Percentiles rank a stretch among this genome's conserved stretches.
Evolutionary conservation across 2,797 vertebrate genomes (phyloP).

Genomic region (Dryobates pubescens): DNA sequence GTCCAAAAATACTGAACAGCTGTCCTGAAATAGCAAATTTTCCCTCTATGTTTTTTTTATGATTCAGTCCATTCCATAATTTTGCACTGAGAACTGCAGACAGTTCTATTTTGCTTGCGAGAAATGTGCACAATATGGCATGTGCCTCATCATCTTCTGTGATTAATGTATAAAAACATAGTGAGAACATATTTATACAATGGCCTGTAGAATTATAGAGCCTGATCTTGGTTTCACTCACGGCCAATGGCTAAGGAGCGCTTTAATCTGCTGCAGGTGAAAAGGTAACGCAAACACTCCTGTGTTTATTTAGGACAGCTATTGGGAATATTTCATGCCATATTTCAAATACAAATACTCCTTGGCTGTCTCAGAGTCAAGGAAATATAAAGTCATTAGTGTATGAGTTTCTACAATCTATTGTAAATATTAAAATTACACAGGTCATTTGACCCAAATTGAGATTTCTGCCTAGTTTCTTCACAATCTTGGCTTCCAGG

Average conservation of each 20-base stretch:
- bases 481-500: conserved; percentile 61
- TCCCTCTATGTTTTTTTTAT: conserved; percentile 35
- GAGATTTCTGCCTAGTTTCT: conserved; percentile 75
- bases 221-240: conserved; percentile 61
- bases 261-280: conserved; percentile 69
- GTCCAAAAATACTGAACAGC: conserved; percentile 54
- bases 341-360: conserved; percentile 77
- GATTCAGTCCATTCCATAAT: conserved; percentile 55
- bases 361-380: conserved; percentile 65
- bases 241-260: conserved; percentile 35
- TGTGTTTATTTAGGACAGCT: conserved; percentile 63
- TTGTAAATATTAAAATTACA: conserved; percentile 80
- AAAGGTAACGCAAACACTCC: conserved; percentile 64
- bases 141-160: conserved; percentile 59
- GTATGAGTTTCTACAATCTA: conserved; percentile 73
- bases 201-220: conserved; percentile 40
- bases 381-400: conserved; percentile 76
- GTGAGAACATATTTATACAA: conserved; percentile 53
- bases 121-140: conserved; percentile 39
- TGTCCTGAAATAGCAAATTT: conserved; percentile 61
- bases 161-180: conserved; percentile 72
- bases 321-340: conserved; percentile 71
- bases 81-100: conserved; percentile 36
- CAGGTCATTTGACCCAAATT: conserved; percentile 79
- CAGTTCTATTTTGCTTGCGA: conserved; percentile 51